These are phyloP conservation scores for Scartelaos histophorus DNA, from an alignment of 2,113 vertebrate genomes.

Conservation along the genomic window DNA sequence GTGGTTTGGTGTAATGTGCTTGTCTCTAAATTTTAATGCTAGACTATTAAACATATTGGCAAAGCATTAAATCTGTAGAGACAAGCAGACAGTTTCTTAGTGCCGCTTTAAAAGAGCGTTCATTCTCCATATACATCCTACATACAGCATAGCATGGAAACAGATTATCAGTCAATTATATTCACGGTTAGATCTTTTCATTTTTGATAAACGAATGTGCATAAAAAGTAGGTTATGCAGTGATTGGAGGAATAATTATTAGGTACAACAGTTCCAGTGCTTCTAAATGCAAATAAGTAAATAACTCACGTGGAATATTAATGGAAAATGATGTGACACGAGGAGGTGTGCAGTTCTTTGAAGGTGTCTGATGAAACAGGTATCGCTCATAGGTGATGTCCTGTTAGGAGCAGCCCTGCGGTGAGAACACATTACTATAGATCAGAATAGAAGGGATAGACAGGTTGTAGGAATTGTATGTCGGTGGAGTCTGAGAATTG, in stretches of 20 bases:
- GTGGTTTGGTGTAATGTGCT: too few species aligned
- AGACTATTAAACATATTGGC: too few species aligned
- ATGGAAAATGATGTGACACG: not conserved
- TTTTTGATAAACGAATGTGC: not conserved
- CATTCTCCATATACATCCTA: slow-evolving; percentile 2
- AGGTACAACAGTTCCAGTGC: not conserved
- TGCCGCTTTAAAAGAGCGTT: too few species aligned
- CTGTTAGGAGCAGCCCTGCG: not conserved
- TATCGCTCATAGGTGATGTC: not conserved
- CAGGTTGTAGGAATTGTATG: not conserved
- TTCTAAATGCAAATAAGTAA: not conserved
- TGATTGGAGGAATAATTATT: not conserved
- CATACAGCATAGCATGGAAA: not conserved
- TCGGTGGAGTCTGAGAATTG: not conserved
- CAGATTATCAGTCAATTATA: not conserved
- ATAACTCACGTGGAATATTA: not conserved
- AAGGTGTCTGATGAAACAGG: not conserved
- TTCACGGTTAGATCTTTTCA: not conserved
- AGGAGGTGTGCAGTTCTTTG: not conserved
- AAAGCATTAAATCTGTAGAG: too few species aligned
- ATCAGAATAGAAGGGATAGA: not conserved
- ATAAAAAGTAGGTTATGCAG: not conserved
- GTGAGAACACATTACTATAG: not conserved
- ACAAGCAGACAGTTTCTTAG: too few species aligned
- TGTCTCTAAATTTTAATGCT: too few species aligned